Evolutionary conservation across 2,113 vertebrate species (phyloP), one percentile per base, ranked within the genome.

Genomic region (Nasalis larvatus): DNA sequence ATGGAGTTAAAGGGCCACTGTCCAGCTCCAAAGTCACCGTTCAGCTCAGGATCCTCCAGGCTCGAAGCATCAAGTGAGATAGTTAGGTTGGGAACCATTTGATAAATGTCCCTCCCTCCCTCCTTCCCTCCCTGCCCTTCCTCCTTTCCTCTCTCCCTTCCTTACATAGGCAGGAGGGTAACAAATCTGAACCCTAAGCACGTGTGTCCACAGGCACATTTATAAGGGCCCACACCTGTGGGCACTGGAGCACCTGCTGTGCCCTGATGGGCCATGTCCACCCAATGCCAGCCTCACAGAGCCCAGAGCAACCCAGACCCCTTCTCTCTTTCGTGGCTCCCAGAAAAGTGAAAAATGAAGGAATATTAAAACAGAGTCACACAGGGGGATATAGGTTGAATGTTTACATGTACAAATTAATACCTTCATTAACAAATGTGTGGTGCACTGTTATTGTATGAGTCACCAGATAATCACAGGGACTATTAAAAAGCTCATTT

Each of bases 181-280:
- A n/a, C n/a, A 58, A 47, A 16, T 14, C 13, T n/a, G 74, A 12
- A 10, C 9, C 27, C 32, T 32, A 35, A 17, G 7, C 8, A 10
- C 0, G 20, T 25, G 60, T 14, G 63, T 42, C 37, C 20, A 14
- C 32, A 18, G 74, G 45, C 16, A 10, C 45, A 47, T 32, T 27
- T 47, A 30, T 30, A 17, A 32, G 74, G 74, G 13, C 25, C 42
- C 42, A 47, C 73, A 23, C 25, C 54, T 18, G 63, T 40, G 69
- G 69, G 12, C 37, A 42, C 11, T 12, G 20, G 37, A 21, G 9
- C 3, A 14, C 45, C 66, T 32, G 73, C 32, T 4, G 37, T 2
- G 52, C 58, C 58, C 25, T 66, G 60, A 17, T 4, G 14, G 7
- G 4, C 7, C 0, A 0, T 0, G 37, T 25, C 32, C n/a, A 3